Evolutionary conservation across 2,797 vertebrate genomes (phyloP).

Genomic region (Huso huso): DNA sequence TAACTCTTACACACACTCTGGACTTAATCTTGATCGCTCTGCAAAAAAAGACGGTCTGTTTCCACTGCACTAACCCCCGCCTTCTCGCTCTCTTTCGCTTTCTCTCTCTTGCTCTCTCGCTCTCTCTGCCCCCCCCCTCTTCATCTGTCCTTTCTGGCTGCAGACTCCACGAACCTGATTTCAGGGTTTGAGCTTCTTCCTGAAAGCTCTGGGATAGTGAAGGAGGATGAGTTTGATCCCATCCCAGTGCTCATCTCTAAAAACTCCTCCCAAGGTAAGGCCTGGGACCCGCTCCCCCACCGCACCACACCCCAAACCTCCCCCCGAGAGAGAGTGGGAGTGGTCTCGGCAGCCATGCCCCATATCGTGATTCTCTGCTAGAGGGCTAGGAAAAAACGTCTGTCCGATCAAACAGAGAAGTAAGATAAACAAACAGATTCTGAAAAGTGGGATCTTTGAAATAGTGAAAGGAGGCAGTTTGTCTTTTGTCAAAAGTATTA

Average conservation of each 20-base stretch:
- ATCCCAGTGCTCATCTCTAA: constrained; percentile 97
- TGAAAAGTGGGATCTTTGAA: too few relatives aligned
- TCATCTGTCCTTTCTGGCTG: constrained; percentile 51
- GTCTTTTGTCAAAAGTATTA: too few relatives aligned
- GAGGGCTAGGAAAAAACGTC: too few relatives aligned
- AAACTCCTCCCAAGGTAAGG: constrained; percentile 97
- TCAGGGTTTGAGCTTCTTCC: constrained; percentile 77
- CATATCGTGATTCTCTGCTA: too few relatives aligned
- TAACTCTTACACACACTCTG: constrained; percentile 26
- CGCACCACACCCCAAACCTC: too few relatives aligned
- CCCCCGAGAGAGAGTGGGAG: background rate
- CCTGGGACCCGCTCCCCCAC: constrained; percentile 5
- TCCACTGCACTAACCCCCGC: constrained; percentile 62
- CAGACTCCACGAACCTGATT: constrained; percentile 89
- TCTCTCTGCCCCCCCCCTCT: constrained; percentile 44
- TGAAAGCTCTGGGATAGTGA: constrained; percentile 77
- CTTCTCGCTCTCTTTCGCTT: background rate
- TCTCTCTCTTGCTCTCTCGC: constrained; percentile 26
- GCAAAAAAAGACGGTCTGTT: constrained; percentile 22
- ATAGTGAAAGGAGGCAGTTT: too few relatives aligned
- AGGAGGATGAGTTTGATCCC: constrained; percentile 96
- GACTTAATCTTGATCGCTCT: too few relatives aligned
- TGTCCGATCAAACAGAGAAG: too few relatives aligned
- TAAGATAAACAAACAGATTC: too few relatives aligned
- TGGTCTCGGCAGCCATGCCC: background rate